A percentile compares a stretch with the other conserved stretches of the same genome.
These are phyloP conservation scores for Albula goreensis DNA, from an alignment of 2,113 vertebrate species.

Conservation along the genomic window DNA sequence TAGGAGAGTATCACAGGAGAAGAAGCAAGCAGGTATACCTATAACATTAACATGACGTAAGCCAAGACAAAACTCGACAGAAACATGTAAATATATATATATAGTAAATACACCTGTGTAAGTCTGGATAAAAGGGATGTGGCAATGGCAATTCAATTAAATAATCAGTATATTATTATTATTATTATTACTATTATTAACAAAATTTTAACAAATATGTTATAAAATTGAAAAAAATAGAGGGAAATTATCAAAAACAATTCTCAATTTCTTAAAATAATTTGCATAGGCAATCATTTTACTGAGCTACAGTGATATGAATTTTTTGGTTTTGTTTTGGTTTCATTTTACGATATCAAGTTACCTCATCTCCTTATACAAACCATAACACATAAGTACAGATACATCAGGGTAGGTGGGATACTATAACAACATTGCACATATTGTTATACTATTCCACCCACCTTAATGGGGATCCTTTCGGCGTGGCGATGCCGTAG, in stretches of 20 bases:
- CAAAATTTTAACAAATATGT: neutral
- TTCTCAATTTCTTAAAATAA: conserved; percentile 65
- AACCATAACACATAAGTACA: conserved; percentile 97
- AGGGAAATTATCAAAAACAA: conserved; percentile 57
- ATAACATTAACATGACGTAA: conserved; percentile 71
- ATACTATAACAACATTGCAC: conserved; percentile 99
- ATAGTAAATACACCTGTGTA: conserved; percentile 49
- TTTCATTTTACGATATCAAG: conserved; percentile 57
- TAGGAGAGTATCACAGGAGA: conserved; percentile 48
- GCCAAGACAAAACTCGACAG: conserved; percentile 60
- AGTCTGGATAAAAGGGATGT: conserved; percentile 48
- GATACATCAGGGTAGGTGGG: conserved; percentile 99
- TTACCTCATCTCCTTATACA: conserved; percentile 96
- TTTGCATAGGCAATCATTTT: conserved; percentile 49
- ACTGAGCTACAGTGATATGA: conserved; percentile 36
- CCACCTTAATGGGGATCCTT: conserved; percentile 99
- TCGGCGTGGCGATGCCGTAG: conserved; percentile 99
- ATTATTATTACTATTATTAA: neutral
- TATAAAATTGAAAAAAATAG: conserved; percentile 9
- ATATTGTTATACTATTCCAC: conserved; percentile 99
- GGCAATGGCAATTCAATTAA: conserved; percentile 39
- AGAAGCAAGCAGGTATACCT: conserved; percentile 48
- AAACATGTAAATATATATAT: conserved; percentile 46
- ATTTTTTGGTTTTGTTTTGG: conserved; percentile 52
- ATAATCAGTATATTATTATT: neutral